Percentiles rank a stretch among this genome's conserved stretches.
phyloP scores from a whole-genome alignment of 2,113 vertebrate genomes.

The Trematomus loennbergii region DNA sequence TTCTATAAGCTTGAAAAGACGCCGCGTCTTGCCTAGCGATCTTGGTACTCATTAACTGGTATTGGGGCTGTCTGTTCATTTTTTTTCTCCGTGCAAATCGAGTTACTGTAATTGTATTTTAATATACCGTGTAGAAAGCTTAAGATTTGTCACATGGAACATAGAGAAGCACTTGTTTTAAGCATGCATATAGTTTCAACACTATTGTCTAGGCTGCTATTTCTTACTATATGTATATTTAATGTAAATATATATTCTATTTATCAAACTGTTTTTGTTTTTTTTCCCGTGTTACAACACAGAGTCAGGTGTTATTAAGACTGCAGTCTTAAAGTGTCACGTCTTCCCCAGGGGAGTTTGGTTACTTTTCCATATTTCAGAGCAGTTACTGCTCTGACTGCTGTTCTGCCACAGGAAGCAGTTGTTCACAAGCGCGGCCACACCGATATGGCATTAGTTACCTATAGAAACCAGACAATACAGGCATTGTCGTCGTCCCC shows the following conservation, averaged over 20 bases:
- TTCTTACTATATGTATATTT: slow-evolving; percentile 87
- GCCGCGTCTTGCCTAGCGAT: slow-evolving; percentile 61
- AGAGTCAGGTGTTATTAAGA: slow-evolving; percentile 64
- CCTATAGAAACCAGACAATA: slow-evolving; percentile 80
- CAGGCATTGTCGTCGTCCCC: slow-evolving; percentile 71
- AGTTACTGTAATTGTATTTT: slow-evolving; percentile 83
- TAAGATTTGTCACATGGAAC: slow-evolving; percentile 77
- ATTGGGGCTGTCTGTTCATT: slow-evolving; percentile 71
- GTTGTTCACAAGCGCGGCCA: slow-evolving; percentile 71
- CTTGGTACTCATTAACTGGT: slow-evolving; percentile 80
- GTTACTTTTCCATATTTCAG: slow-evolving; percentile 41
- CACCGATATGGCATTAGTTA: slow-evolving; percentile 58
- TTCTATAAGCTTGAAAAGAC: slow-evolving; percentile 70
- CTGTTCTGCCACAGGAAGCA: slow-evolving; percentile 67
- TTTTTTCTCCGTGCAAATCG: slow-evolving; percentile 76
- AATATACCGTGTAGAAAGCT: slow-evolving; percentile 75
- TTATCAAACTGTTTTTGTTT: slow-evolving; percentile 75
- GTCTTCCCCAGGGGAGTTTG: slow-evolving; percentile 49
- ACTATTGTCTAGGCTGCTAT: slow-evolving; percentile 89
- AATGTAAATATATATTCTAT: slow-evolving; percentile 87
- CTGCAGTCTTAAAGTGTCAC: slow-evolving; percentile 54
- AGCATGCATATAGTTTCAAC: slow-evolving; percentile 85
- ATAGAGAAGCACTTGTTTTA: slow-evolving; percentile 86
- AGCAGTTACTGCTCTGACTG: slow-evolving; percentile 37
- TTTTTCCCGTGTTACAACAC: slow-evolving; percentile 59